These are phyloP conservation scores for Pterobdella sp. DNA, from an alignment of 2,888 invertebrate species.

Conservation along the genomic window DNA sequence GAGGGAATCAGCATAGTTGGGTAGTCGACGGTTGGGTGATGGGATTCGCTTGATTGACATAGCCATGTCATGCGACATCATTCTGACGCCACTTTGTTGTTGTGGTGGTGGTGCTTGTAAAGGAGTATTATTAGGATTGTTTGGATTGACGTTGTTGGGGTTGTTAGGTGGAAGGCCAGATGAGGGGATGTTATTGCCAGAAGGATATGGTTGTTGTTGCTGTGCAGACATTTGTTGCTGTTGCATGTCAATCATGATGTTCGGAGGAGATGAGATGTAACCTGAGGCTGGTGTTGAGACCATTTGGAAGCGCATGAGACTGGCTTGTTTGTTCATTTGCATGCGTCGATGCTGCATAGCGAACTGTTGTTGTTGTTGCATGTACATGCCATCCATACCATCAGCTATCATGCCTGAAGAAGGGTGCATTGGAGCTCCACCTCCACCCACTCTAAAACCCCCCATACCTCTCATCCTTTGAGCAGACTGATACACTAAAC, in stretches of 20 bases:
- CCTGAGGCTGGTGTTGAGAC: not conserved
- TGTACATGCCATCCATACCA: not conserved
- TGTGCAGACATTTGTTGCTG: constrained; percentile 19
- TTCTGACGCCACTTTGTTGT: constrained; percentile 17
- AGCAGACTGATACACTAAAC: constrained; percentile 20
- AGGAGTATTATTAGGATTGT: not conserved
- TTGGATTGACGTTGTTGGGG: not conserved
- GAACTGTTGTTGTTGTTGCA: constrained; percentile 18
- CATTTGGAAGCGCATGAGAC: constrained; percentile 1
- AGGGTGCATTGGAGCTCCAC: constrained; percentile 20
- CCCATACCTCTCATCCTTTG: constrained; percentile 26
- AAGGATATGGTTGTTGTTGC: constrained; percentile 7
- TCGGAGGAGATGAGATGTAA: constrained; percentile 17
- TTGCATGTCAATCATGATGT: constrained; percentile 24
- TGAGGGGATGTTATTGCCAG: constrained; percentile 2
- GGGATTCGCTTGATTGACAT: not conserved
- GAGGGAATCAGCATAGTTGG: constrained; percentile 25
- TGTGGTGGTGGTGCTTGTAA: not conserved
- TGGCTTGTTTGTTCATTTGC: constrained; percentile 14
- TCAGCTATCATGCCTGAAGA: constrained; percentile 14
- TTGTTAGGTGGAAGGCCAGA: constrained; percentile 3
- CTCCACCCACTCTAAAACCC: not conserved
- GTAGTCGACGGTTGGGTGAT: constrained; percentile 14
- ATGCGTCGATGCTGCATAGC: constrained; percentile 17
- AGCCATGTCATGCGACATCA: constrained; percentile 16